Evolutionary conservation across 1,140 invertebrate genomes (phyloP), one percentile per base, ranked within the genome.

Genomic region (Gyrodactylus bullatarudis): DNA sequence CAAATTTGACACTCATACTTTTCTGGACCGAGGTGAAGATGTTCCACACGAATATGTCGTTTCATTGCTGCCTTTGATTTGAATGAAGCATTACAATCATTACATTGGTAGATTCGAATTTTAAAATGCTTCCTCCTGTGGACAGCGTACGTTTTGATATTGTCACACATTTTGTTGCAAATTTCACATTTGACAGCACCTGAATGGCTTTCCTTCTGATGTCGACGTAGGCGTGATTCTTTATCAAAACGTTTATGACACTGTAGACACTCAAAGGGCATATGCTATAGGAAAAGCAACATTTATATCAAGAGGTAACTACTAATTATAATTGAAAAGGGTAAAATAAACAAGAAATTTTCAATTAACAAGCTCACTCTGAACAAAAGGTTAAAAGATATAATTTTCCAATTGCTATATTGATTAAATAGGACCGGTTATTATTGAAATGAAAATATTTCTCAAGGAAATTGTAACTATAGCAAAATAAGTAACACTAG

Each of bases 1-100:
- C 72, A 73, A 24, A 73, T 73, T 21, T 73, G 72, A 26, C 72
- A 73, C 26, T 73, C 72, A 26, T 73, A 73, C 34, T 26, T 22
- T 21, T 73, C 72, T 26, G 72, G 72, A 23, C 26, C 72, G 25
- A 73, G 26, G 26, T 73, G 23, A 19, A 73, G 26, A 68, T 73
- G 72, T 1, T 73, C 72, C 1, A 73, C 72, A 1, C 72, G 8
- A 23, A 73, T 73, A 68, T 73, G 72, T 21, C 72, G 72, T 1
- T 26, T 22, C 72, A 73, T 73, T 1, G 72, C 72, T 24, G n/a
- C n/a, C 26, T 73, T 73, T 23, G 21, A 25, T 1, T 26, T 22
- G 26, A 73, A 73, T 8, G 72, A 24, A 21, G 72, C 72, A 20
- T 73, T 22, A 26, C 72, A 73, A 1, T 73, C 72, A 1, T 22